Base-by-base conservation (phyloP, 2,888 invertebrate species). In the Agriopis marginaria region DNA sequence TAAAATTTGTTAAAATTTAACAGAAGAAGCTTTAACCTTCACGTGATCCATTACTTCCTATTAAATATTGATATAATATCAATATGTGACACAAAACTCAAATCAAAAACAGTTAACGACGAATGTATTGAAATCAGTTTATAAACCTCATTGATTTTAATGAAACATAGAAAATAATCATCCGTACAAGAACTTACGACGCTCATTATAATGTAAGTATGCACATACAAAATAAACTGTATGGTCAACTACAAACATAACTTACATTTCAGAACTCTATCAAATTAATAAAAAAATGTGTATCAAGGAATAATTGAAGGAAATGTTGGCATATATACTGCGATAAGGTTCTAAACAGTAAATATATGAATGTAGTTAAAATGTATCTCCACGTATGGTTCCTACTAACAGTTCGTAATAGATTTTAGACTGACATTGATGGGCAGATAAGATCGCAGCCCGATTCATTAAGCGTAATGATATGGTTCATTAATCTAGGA, bases 401-500 rank as follows among this genome's bases (percentile, higher is more conserved):
- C 55, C 71, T 77, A 72, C 81, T 83, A 83, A 85, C 82, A 77
- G 70, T 75, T 79, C 78, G 78, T 87, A 89, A 89, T 89, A 90
- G 87, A 90, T 89, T 91, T 86, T 75, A 83, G 88, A 86, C 86
- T 88, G 89, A 91, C 89, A 80, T 87, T 90, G 89, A 92, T 89
- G 88, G 75, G 80, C 75, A 85, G 91, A 93, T 92, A 91, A 90
- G 87, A 91, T 92, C 89, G 79, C 80, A 85, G 85, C 78, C 83
- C 84, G 86, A 90, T 89, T 91, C 92, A 92, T 93, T 91, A 91
- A 86, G 77, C 84, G 89, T 91, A 92, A 90, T 92, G 89, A 90
- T 86, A 92, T 87, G 93, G 89, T 90, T 92, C 93, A 91, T 92
- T 93, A 90, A 92, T 91, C 86, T 87, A 87, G 87, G 86, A 93